A percentile compares a stretch with the other conserved stretches of the same genome.
These are phyloP conservation scores for Baronia brevicornis DNA, from an alignment of 2,888 invertebrate species.

Conservation along the genomic window DNA sequence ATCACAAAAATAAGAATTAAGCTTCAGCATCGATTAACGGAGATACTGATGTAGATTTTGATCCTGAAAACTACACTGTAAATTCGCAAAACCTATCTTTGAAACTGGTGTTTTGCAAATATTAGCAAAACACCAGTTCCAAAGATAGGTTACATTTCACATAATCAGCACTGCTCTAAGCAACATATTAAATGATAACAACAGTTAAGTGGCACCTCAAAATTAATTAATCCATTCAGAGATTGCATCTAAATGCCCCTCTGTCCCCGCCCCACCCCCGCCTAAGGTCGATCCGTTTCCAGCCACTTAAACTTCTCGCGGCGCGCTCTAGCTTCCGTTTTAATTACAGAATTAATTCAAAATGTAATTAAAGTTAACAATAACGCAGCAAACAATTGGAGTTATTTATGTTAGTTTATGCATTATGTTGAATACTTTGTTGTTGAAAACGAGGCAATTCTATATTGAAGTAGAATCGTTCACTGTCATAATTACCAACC, in stretches of 20 bases:
- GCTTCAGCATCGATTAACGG: too few relatives aligned
- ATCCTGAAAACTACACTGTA: too few relatives aligned
- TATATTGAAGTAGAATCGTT: too few relatives aligned
- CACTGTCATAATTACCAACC: too few relatives aligned
- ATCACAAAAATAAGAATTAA: too few relatives aligned
- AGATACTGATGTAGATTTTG: too few relatives aligned
- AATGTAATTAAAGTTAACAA: constrained; percentile 78
- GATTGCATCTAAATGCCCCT: constrained; percentile 69
- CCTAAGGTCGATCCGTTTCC: constrained; percentile 70
- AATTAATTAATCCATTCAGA: constrained; percentile 76
- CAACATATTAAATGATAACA: constrained; percentile 67
- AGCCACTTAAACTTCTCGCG: constrained; percentile 76
- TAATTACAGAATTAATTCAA: constrained; percentile 78
- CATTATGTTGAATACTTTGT: constrained; percentile 57
- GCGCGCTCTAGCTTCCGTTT: constrained; percentile 76
- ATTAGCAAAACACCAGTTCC: too few relatives aligned
- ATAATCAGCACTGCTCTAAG: too few relatives aligned
- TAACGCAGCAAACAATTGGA: constrained; percentile 77
- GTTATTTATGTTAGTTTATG: constrained; percentile 77
- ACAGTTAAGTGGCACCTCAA: constrained; percentile 74
- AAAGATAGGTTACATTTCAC: too few relatives aligned
- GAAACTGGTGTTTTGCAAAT: too few relatives aligned
- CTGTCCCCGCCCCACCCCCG: constrained; percentile 23
- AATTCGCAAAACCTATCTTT: too few relatives aligned
- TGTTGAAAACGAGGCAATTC: constrained; percentile 48